A percentile compares a stretch with the other conserved stretches of the same genome.
phyloP scores from a whole-genome alignment of 2,888 invertebrate species.

The Heliconius cydno region DNA sequence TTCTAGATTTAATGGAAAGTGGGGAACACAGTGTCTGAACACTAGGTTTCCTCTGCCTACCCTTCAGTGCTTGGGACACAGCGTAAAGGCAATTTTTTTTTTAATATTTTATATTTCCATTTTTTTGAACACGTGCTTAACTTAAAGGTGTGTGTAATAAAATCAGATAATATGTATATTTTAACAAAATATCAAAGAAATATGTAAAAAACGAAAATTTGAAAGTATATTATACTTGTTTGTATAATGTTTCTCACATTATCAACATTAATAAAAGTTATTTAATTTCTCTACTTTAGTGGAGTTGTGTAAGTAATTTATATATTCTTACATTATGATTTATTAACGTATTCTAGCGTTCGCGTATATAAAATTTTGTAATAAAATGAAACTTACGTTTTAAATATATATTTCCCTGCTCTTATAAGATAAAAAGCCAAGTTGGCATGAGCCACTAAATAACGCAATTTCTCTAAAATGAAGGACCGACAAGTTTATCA shows the following conservation, averaged over 20 bases:
- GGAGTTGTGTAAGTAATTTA: not conserved
- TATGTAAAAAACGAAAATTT: not conserved
- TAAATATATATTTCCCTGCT: not conserved
- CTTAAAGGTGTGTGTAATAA: too few relatives aligned
- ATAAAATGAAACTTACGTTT: not conserved
- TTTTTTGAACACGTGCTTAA: not conserved
- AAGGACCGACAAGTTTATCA: too few relatives aligned
- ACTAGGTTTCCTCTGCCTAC: too few relatives aligned
- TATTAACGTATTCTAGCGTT: not conserved
- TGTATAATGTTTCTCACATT: too few relatives aligned
- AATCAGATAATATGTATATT: too few relatives aligned
- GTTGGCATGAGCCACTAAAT: not conserved
- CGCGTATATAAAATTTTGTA: not conserved
- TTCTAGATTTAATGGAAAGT: too few relatives aligned
- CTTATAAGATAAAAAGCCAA: not conserved
- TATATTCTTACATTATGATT: conserved; percentile 3
- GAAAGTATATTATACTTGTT: not conserved
- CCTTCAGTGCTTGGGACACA: too few relatives aligned
- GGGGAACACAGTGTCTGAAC: too few relatives aligned
- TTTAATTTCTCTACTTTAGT: not conserved
- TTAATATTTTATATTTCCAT: not conserved
- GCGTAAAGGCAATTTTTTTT: too few relatives aligned
- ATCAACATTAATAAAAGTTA: not conserved
- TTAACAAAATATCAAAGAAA: too few relatives aligned
- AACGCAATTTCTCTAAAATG: not conserved